Base-by-base conservation (phyloP, 2,113 vertebrate species). In the Bagarius yarrelli region DNA sequence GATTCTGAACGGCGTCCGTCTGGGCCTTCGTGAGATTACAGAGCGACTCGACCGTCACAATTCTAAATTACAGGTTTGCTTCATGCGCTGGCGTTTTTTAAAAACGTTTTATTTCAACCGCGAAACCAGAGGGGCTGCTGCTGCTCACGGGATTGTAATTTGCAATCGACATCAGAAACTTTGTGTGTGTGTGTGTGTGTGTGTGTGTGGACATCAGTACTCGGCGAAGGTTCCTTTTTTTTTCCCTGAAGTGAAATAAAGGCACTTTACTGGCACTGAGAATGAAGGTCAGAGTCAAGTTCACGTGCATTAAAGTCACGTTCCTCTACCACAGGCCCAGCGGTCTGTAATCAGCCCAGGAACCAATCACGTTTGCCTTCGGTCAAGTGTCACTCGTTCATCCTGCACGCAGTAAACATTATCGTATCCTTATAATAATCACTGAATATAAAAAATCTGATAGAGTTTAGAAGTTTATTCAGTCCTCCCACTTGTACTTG, bases 41-140 rank as follows among this genome's bases (percentile, higher is more conserved):
- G 90, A 87, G 83, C 86, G 34, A 73, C 84, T 84, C 57, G 79
- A 84, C 88, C 87, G 23, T 86, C 19, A 75, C 52, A 47, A 11
- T 85, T 87, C 76, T 87, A 91, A 93, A 93, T 92, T 87, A 90
- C 85, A 92, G 72, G 88, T 89, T 91, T 89, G 83, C 73, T 72
- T 87, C 88, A 59, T 57, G 55, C 18, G 66, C 50, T 74, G 76
- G 80, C 86, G 25, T 84, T 88, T 81, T 71, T 13, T 23, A 47
- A 57, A 82, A 86, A 86, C 55, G 87, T 86, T 88, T 90, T 90
- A 88, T 89, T 30, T 63, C 13, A 70, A 88, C 32, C 86, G 85
- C 84, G 85, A 83, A 77, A 86, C 87, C 83, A 86, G 67, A 84
- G 85, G 87, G 80, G 82, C 82, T 57, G 85, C 83, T 52, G 14